Percentiles rank a stretch among this genome's conserved stretches.
These are phyloP conservation scores for Echeneis naucrates DNA, from an alignment of 2,797 vertebrate species.

Conservation along the genomic window DNA sequence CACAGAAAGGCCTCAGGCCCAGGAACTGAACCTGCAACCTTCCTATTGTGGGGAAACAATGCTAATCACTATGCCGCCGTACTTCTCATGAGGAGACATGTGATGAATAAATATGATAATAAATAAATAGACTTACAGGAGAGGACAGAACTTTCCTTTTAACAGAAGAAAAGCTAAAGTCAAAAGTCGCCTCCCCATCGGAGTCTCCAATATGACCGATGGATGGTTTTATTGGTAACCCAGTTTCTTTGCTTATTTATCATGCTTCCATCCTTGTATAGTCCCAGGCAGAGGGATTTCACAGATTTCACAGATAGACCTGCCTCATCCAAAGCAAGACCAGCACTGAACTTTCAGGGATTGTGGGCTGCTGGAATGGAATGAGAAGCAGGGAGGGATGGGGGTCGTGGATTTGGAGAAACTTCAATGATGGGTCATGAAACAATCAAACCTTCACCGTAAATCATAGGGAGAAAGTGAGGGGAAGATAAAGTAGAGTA, in stretches of 20 bases:
- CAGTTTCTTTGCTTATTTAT: conserved; percentile 82
- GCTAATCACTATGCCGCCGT: no score
- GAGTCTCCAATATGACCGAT: conserved; percentile 64
- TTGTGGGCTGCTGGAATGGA: conserved; percentile 5
- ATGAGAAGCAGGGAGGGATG: conserved; percentile 19
- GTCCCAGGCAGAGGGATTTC: conserved; percentile 74
- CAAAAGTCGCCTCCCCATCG: conserved; percentile 10
- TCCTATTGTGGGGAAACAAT: no score
- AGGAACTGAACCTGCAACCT: no score
- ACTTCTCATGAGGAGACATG: no score
- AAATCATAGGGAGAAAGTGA: conserved; percentile 2
- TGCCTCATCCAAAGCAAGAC: conserved; percentile 49
- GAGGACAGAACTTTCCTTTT: conserved; percentile 13
- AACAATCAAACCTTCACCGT: conserved; percentile 37
- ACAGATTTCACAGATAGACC: conserved; percentile 79
- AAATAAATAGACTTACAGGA: conserved; percentile 8
- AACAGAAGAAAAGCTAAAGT: neutral
- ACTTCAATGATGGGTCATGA: conserved; percentile 44
- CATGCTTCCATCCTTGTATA: conserved; percentile 52
- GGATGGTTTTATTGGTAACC: conserved; percentile 75
- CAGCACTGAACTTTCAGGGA: conserved; percentile 44
- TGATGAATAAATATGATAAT: neutral
- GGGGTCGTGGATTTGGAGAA: neutral
- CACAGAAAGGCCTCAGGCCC: no score
- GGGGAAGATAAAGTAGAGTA: neutral